Evolutionary conservation across 1,140 invertebrate species (phyloP).

Genomic region (Drosophila kepulauana): DNA sequence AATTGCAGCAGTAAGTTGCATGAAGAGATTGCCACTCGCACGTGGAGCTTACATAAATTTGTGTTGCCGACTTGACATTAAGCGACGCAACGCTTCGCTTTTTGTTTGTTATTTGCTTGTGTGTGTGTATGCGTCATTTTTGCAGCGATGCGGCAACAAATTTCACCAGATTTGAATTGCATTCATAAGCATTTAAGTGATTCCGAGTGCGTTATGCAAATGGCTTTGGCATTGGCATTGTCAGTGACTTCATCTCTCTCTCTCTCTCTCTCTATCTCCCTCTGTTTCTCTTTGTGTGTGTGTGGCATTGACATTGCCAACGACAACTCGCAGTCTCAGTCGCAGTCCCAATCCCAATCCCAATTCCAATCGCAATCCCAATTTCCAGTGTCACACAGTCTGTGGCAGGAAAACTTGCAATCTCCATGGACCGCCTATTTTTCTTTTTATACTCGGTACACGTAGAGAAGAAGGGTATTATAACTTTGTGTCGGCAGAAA

Average conservation of each 20-base stretch:
- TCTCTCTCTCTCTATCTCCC: too few species aligned
- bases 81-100: neutral
- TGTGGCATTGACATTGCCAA: neutral
- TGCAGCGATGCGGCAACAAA: neutral
- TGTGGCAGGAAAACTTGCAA: neutral
- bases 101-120: neutral
- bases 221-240: slow-evolving; percentile 18
- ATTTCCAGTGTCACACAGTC: neutral
- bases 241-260: neutral
- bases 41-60: slow-evolving; percentile 14
- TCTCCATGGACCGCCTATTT: neutral
- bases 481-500: too few species aligned
- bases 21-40: slow-evolving; percentile 1
- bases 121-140: neutral
- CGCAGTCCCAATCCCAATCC: neutral
- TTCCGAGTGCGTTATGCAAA: slow-evolving; percentile 45
- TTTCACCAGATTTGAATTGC: neutral
- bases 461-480: too few species aligned
- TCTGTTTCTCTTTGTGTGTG: too few species aligned
- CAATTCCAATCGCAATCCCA: neutral
- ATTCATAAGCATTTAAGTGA: slow-evolving; percentile 64
- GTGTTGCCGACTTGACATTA: slow-evolving; percentile 14
- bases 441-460: neutral
- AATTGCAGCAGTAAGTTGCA: slow-evolving; percentile 32
- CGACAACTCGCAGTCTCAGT: neutral